A percentile compares a stretch with the other conserved stretches of the same genome.
phyloP scores from a whole-genome alignment of 2,113 vertebrate genomes.

The Larimichthys crocea region DNA sequence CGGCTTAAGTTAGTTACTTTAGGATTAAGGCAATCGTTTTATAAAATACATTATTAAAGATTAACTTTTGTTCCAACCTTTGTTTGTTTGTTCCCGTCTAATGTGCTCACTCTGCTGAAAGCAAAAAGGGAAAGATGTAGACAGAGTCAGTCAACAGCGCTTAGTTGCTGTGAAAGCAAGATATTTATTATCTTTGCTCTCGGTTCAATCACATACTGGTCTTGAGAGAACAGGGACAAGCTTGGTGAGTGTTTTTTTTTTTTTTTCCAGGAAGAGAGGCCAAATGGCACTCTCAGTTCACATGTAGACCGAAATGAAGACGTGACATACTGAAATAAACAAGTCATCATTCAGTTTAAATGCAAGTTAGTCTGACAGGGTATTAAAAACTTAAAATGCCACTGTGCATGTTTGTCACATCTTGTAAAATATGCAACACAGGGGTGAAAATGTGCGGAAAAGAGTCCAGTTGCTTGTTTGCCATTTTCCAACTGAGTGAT shows the following conservation, averaged over 20 bases:
- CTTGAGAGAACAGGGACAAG: conserved; percentile 23
- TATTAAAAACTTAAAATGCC: conserved; percentile 1
- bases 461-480: conserved; percentile 30
- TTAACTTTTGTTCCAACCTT: not conserved
- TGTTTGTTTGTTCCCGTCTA: conserved; percentile 38
- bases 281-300: conserved; percentile 17
- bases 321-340: conserved; percentile 15
- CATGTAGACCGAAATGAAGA: conserved; percentile 31
- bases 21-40: not conserved
- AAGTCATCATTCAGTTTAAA: conserved; percentile 27
- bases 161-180: conserved; percentile 60
- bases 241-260: conserved; percentile 22
- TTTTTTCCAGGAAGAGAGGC: conserved; percentile 24
- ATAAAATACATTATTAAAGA: not conserved
- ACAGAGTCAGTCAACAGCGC: conserved; percentile 34
- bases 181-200: conserved; percentile 74
- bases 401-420: conserved; percentile 20
- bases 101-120: conserved; percentile 28
- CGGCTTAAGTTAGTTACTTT: not conserved
- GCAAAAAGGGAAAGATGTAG: conserved; percentile 25
- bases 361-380: conserved; percentile 2
- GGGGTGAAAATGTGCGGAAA: not conserved
- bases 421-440: conserved; percentile 34
- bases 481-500: conserved; percentile 42
- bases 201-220: conserved; percentile 38